Base-by-base conservation (phyloP, 2,113 vertebrate genomes). In the Alces alces region DNA sequence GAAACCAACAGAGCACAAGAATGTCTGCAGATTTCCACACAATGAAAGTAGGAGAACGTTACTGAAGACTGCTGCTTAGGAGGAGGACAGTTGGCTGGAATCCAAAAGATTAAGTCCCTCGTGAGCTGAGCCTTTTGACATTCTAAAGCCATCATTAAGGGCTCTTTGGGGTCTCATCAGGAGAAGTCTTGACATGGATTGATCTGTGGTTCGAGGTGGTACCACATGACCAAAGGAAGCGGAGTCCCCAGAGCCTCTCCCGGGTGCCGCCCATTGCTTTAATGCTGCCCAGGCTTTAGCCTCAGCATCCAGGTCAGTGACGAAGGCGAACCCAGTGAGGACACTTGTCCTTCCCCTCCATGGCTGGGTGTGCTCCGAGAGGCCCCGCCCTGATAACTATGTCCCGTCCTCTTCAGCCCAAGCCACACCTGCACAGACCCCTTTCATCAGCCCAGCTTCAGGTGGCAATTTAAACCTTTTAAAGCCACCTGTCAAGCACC, bases 401-500 rank as follows among this genome's bases (percentile, higher is more conserved):
- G 58, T 57, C 91, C 70, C 43, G 19, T 89, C 95, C 82, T 33
- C 5, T 27, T 79, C 73, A 0, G 4, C 58, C 60, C 89, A 91
- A 95, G 80, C 95, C 86, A 76, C 85, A 96, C 95, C 96, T 97
- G 64, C 76, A 8, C 70, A 47, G 55, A 86, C 21, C 21, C 84
- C 92, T 97, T 95, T 96, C 92, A 97, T 95, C 95, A 93, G 39
- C 76, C 60, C 78, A 58, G 55, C 36, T 92, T 89, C 82, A 95
- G 87, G 93, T 70, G 66, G 94, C 95, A 94, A 86, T 98, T 97
- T 97, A 95, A 92, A 95, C 66, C 87, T 96, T 86, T 96, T 89
- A 97, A 96, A 82, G 76, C 80, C 55, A 79, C 96, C 97, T 96
- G 93, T 82, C 23, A 85, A 95, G 97, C 90, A 96, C 70, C 78